A percentile compares a stretch with the other conserved stretches of the same genome.
phyloP scores from a whole-genome alignment of 92 coral and sea anemone species.

The Ricordea florida region DNA sequence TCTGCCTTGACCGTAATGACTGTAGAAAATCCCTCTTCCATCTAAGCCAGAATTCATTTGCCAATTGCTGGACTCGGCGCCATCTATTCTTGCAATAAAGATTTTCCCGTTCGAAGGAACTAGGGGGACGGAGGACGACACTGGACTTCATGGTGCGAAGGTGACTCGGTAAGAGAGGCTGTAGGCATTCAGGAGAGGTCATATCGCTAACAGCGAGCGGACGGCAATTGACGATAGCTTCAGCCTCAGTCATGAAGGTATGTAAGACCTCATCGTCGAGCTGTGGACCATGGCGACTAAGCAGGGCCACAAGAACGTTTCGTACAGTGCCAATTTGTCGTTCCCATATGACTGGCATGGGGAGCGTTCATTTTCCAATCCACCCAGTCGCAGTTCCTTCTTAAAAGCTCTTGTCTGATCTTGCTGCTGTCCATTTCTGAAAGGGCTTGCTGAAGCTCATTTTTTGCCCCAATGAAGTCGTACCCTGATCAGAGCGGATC shows the following conservation, averaged over 20 bases:
- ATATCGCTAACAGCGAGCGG: not conserved
- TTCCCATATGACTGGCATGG: constrained; percentile 12
- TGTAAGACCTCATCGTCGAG: not conserved
- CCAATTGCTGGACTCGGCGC: too few relatives aligned
- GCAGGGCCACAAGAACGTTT: not conserved
- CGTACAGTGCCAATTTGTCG: constrained; percentile 1
- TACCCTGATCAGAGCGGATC: too few relatives aligned
- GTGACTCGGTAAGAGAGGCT: constrained; percentile 1
- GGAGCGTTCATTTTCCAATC: constrained; percentile 4
- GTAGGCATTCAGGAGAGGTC: not conserved
- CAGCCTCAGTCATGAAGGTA: not conserved
- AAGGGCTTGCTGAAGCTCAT: too few relatives aligned
- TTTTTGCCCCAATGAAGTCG: too few relatives aligned
- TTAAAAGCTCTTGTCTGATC: not conserved
- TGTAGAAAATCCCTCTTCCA: constrained; percentile 13
- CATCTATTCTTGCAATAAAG: constrained; percentile 6
- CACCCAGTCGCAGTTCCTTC: constrained; percentile 6
- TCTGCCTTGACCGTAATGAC: not conserved
- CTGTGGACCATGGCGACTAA: not conserved
- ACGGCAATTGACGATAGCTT: not conserved
- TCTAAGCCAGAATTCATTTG: not conserved
- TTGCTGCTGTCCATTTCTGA: not conserved
- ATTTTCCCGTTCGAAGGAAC: not conserved
- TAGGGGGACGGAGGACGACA: not conserved
- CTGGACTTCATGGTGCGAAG: not conserved